phyloP scores from a whole-genome alignment of 2,888 invertebrate species.

The Bruchidius siliquastri region DNA sequence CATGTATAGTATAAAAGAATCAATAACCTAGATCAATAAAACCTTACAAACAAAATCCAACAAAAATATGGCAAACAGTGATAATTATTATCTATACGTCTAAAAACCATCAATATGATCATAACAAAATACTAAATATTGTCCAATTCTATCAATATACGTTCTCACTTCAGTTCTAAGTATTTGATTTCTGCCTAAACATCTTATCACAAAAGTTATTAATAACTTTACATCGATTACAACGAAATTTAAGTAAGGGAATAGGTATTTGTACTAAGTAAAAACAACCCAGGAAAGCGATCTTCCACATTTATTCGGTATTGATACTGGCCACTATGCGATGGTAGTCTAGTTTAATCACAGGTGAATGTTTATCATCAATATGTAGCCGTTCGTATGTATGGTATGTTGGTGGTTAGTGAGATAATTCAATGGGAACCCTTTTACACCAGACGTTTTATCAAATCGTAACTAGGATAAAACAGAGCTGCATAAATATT shows the following conservation, averaged over 20 bases:
- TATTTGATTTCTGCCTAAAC: background rate
- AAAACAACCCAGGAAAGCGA: too few relatives aligned
- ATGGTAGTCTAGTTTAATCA: too few relatives aligned
- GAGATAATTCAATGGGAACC: too few relatives aligned
- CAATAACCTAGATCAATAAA: background rate
- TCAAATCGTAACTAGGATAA: too few relatives aligned
- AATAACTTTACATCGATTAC: background rate
- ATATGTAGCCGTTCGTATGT: too few relatives aligned
- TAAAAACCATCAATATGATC: background rate
- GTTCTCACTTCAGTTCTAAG: background rate
- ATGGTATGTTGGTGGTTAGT: too few relatives aligned
- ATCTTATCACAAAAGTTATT: background rate
- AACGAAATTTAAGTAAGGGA: background rate
- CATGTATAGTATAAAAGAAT: background rate
- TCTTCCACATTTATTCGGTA: too few relatives aligned
- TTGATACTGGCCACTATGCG: too few relatives aligned
- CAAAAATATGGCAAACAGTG: background rate
- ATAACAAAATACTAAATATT: background rate
- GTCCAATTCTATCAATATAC: background rate
- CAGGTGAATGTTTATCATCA: too few relatives aligned
- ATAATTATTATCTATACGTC: background rate
- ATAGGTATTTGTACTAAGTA: background rate
- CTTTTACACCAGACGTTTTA: too few relatives aligned
- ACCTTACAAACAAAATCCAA: background rate
- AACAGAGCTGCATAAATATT: too few relatives aligned